Evolutionary conservation across 2,113 vertebrate species (phyloP), one percentile per base, ranked within the genome.

Genomic region (Monarcha castaneiventris): DNA sequence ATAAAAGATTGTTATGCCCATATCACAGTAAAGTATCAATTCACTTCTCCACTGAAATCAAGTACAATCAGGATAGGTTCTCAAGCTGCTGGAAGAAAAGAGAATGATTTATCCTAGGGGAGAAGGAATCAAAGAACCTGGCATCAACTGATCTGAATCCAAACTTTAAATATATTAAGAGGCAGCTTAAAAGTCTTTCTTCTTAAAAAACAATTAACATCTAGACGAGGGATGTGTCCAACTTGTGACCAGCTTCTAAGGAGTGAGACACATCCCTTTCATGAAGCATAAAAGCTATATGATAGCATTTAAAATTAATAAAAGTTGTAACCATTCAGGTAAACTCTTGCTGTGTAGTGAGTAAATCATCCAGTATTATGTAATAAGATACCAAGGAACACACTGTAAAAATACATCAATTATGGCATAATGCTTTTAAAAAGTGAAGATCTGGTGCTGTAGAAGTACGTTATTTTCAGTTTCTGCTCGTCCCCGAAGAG

Each of bases 371-470:
- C 94, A 93, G 76, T 86, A 94, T 93, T 93, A 89, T 89, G 93
- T 77, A 94, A 52, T 95, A 96, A 96, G 91, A 97, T 97, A 97
- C 52, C 95, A 92, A 94, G 87, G 96, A 97, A 90, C 93, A 97
- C 96, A 94, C 83, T 87, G 94, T 97, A 97, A 97, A 98, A 98
- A 97, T 83, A 96, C 97, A 97, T 88, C 95, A 95, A 35, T 82
- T 90, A 96, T 92, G 77, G 81, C 87, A 85, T 86, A 96, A 95
- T 93, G 90, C 90, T 96, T 96, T 95, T 96, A 94, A 97, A 98
- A 97, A 90, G 88, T 97, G 94, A 97, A 93, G 94, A 89, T 43
- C 95, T 93, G 90, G 95, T 96, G 96, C 91, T 94, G 93, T 77
- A 90, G 93, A 94, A 96, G 92, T 72, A 94, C 1, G 10, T 91